phyloP scores from a whole-genome alignment of 1,140 invertebrate species.

The Lerema accius region DNA sequence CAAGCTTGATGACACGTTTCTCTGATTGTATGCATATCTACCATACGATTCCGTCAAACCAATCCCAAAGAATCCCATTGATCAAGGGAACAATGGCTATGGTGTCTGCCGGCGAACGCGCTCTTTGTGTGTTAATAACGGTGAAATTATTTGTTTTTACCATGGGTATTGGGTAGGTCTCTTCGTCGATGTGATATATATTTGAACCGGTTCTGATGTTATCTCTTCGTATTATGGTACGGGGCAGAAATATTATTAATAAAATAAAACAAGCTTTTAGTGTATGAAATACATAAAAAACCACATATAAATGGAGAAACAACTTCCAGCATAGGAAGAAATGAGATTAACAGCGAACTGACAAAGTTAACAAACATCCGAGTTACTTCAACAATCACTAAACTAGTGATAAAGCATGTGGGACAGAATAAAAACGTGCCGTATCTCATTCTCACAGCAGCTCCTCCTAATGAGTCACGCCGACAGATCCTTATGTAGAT shows the following conservation, averaged over 20 bases:
- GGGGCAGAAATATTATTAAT: no score
- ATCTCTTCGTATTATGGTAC: no score
- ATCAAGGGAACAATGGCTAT: constrained; percentile 28
- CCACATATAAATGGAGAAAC: no score
- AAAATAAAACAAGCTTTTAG: no score
- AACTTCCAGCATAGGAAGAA: no score
- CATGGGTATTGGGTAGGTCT: constrained; percentile 7
- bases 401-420: not conserved
- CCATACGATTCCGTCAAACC: not conserved
- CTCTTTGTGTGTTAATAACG: constrained; percentile 28
- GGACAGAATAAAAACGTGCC: not conserved
- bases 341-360: no score
- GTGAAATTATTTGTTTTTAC: constrained; percentile 30
- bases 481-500: not conserved
- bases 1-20: no score
- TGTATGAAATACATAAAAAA: no score
- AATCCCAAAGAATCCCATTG: constrained; percentile 8
- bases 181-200: constrained; percentile 1
- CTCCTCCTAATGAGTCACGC: constrained; percentile 8
- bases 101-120: constrained; percentile 16
- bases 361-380: no score
- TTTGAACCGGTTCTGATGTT: constrained; percentile 3
- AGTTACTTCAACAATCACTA: not conserved
- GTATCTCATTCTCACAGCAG: constrained; percentile 6
- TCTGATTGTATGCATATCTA: not conserved